These are phyloP conservation scores for Platygyra sinensis DNA, from an alignment of 64 coral and sea anemone species.

Conservation along the genomic window DNA sequence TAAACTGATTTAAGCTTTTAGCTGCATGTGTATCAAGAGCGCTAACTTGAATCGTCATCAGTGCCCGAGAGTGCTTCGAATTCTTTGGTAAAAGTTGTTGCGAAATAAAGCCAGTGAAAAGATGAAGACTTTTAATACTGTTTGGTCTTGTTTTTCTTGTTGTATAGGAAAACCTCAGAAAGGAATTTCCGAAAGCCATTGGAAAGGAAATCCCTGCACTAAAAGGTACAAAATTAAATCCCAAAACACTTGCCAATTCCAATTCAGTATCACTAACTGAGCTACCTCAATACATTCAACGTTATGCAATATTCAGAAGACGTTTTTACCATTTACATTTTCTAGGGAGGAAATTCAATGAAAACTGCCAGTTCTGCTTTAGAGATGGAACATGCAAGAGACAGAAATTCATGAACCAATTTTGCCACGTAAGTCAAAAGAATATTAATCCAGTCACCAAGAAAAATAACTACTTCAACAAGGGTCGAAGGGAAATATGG, in stretches of 20 bases:
- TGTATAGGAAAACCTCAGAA: conserved; percentile 32
- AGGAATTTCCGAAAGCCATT: conserved; percentile 14
- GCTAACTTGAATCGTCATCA: no score
- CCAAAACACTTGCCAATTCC: no score
- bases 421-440: conserved; percentile 11
- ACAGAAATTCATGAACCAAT: conserved; percentile 15
- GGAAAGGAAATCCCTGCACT: conserved; percentile 29
- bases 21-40: no score
- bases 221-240: background rate
- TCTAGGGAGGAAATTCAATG: conserved; percentile 23
- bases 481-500: background rate
- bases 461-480: no score
- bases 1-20: no score
- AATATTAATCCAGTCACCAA: background rate
- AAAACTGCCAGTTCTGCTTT: conserved; percentile 34
- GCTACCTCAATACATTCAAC: background rate
- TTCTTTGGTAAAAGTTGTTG: no score
- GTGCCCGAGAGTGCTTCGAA: no score
- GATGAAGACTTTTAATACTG: no score
- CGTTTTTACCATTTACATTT: background rate
- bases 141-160: background rate
- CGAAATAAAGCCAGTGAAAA: no score
- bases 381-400: conserved; percentile 39
- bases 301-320: no score
- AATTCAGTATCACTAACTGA: no score